Base-by-base conservation (phyloP, 2,888 invertebrate genomes). In the Teleogryllus oceanicus region DNA sequence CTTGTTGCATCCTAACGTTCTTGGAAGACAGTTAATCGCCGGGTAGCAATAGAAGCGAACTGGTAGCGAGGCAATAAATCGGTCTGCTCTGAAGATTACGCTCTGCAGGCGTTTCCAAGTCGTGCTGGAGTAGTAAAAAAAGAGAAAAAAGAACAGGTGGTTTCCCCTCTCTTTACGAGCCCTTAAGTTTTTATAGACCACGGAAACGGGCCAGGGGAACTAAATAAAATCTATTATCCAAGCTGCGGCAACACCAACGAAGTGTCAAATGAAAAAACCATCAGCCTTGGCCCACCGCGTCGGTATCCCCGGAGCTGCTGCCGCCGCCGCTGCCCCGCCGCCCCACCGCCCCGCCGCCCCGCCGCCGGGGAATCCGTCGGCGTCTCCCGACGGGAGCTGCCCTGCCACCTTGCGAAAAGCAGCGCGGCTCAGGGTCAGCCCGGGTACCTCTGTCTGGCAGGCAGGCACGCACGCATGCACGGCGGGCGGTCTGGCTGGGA, bases 81-180 rank as follows among this genome's bases (percentile, higher is more conserved):
- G 62, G 62, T 62, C 62, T 62, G 62, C 62, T 16, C 62, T 13
- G 18, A 18, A 62, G 62, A 62, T 62, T 62, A 62, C 62, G 62
- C 62, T 62, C 62, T 62, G 62, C 62, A 62, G 18, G 62, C 62
- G 62, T 62, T 62, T 62, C 62, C 62, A 62, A 62, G 62, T 62
- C 62, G 62, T 62, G 62, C 16, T 18, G 16, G 62, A 62, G 62
- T 62, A 16, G 62, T 62, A 62, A 62, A 62, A 62, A 62, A 62
- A 18, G 16, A 62, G 62, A 62, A 62, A 62, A 62, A 62, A 62
- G 62, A 62, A 62, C 62, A 62, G 62, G 13, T 62, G 62, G 62
- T 62, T 62, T 62, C 62, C 62, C 62, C 62, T 62, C 18, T 62
- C 62, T 62, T 62, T 62, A 62, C 62, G 62, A 18, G 16, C 62